Percentiles rank a stretch among this genome's conserved stretches.
phyloP scores from a whole-genome alignment of 1,140 invertebrate genomes.

The Branchinecta lynchi region DNA sequence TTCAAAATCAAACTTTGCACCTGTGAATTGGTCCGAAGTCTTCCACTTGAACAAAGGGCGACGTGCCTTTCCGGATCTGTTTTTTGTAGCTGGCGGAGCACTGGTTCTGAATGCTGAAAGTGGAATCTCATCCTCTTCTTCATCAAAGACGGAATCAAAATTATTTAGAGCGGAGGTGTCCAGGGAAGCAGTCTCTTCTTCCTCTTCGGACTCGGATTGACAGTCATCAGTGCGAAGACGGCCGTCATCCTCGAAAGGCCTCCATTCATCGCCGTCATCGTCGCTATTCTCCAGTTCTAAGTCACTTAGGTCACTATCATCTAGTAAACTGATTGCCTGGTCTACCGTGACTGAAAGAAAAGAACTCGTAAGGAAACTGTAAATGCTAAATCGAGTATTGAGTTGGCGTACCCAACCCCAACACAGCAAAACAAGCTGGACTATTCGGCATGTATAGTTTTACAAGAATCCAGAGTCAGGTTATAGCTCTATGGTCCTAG shows the following conservation, averaged over 20 bases:
- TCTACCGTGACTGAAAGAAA: not conserved
- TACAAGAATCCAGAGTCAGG: not conserved
- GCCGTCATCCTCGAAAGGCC: not conserved
- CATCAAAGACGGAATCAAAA: slow-evolving; percentile 5
- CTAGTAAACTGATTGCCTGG: slow-evolving; percentile 8
- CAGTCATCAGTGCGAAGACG: slow-evolving; percentile 3
- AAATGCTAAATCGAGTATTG: not conserved
- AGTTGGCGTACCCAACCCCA: not conserved
- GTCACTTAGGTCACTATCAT: slow-evolving; percentile 9
- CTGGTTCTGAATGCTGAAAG: slow-evolving; percentile 4
- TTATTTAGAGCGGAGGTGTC: not conserved
- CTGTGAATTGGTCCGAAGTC: not conserved
- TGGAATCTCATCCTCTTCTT: slow-evolving; percentile 1
- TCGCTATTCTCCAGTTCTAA: not conserved
- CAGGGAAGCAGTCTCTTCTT: not conserved
- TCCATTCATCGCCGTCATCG: slow-evolving; percentile 8
- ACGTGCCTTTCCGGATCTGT: slow-evolving; percentile 3
- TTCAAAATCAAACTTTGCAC: slow-evolving; percentile 2
- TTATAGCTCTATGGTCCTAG: not conserved
- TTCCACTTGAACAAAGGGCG: not conserved
- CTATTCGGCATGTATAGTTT: not conserved
- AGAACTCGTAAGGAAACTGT: not conserved
- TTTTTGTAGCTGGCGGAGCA: not conserved
- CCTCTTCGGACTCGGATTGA: slow-evolving; percentile 1
- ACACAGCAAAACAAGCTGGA: too few species aligned